Percentiles rank a stretch among this genome's conserved stretches.
phyloP scores from a whole-genome alignment of 2,113 vertebrate species.

The Pholis gunnellus region DNA sequence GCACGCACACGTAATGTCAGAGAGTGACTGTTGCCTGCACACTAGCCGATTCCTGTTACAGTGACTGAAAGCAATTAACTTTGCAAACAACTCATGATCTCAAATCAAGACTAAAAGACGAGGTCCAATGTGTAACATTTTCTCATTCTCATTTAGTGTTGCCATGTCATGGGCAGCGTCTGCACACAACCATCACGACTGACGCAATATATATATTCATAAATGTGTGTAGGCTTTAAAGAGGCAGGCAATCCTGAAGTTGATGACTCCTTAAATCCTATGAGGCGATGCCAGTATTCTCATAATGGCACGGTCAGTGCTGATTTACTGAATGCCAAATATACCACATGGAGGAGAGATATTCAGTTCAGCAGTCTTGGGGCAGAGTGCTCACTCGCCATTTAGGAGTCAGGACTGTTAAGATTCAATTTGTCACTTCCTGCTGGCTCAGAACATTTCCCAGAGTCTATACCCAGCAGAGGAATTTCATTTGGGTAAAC shows the following conservation, averaged over 20 bases:
- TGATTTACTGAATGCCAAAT: constrained; percentile 3
- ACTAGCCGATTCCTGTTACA: neutral
- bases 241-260: constrained; percentile 28
- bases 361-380: neutral
- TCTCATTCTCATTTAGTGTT: neutral
- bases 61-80: neutral
- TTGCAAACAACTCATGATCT: neutral
- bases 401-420: constrained; percentile 10
- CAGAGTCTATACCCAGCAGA: neutral
- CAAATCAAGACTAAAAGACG: neutral
- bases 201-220: constrained; percentile 28
- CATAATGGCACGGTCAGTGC: neutral
- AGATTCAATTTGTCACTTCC: constrained; percentile 39
- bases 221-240: constrained; percentile 17
- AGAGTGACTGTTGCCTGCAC: neutral
- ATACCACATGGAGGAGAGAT: constrained; percentile 17
- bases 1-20: neutral
- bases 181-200: neutral
- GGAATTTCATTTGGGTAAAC: constrained; percentile 34
- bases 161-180: neutral
- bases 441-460: constrained; percentile 35
- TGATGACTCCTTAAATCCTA: constrained; percentile 33
- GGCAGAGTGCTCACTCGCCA: constrained; percentile 8
- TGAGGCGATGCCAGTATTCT: constrained; percentile 27
- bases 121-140: neutral